Conservation (phyloP, 1,140 invertebrate species). For the Metopolophium dirhodum region DNA sequence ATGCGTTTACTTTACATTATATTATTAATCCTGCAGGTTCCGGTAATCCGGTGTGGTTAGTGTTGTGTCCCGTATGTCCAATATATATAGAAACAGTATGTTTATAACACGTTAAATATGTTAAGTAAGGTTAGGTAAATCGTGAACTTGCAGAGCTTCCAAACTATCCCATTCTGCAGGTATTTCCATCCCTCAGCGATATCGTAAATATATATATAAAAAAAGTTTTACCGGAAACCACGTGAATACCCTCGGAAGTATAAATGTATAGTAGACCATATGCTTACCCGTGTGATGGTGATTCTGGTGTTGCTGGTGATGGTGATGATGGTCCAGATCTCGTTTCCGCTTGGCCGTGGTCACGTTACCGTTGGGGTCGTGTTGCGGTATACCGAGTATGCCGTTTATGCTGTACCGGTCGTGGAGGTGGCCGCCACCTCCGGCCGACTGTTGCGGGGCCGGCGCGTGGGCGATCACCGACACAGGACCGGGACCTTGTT, state of each 20-base stretch:
- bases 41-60: not conserved
- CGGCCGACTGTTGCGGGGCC: slow-evolving; percentile 49
- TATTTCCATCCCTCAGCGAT: too few relatives aligned
- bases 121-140: not conserved
- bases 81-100: not conserved
- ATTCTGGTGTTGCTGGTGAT: slow-evolving; percentile 63
- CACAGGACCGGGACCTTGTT: slow-evolving; percentile 57
- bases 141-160: not conserved
- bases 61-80: not conserved
- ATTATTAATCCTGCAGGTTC: not conserved
- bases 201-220: not conserved
- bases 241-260: not conserved
- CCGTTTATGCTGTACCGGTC: slow-evolving; percentile 93
- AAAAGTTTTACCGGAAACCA: not conserved
- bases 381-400: slow-evolving; percentile 83
- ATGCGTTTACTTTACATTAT: not conserved
- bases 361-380: slow-evolving; percentile 74
- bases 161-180: not conserved
- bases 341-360: slow-evolving; percentile 74
- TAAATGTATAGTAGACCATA: not conserved
- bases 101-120: not conserved
- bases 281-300: slow-evolving; percentile 52
- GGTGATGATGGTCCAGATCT: slow-evolving; percentile 67
- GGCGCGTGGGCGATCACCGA: slow-evolving; percentile 59
- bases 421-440: slow-evolving; percentile 61